phyloP scores from a whole-genome alignment of 1,140 invertebrate species.

The Periplaneta americana region DNA sequence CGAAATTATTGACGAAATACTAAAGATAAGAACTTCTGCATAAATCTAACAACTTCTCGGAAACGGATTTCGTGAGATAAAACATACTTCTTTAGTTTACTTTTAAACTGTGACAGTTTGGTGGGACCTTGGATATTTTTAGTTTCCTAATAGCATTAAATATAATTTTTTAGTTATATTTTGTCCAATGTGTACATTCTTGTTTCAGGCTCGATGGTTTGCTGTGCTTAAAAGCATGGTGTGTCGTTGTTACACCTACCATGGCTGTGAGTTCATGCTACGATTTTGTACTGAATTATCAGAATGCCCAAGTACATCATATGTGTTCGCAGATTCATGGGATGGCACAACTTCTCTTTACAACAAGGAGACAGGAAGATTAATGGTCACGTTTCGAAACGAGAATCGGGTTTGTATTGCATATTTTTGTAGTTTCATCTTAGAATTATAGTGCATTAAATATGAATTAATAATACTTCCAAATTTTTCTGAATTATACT shows the following conservation, averaged over 20 bases:
- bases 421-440: too few species aligned
- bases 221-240: slow-evolving; percentile 57
- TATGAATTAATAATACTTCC: too few species aligned
- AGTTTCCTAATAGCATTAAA: too few species aligned
- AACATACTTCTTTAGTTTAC: too few species aligned
- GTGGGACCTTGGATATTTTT: too few species aligned
- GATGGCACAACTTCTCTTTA: slow-evolving; percentile 68
- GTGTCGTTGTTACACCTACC: slow-evolving; percentile 61
- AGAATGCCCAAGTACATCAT: slow-evolving; percentile 52
- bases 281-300: slow-evolving; percentile 63
- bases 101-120: too few species aligned
- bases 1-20: too few species aligned
- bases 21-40: too few species aligned
- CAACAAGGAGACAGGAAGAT: slow-evolving; percentile 52
- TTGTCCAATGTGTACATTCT: not conserved
- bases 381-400: slow-evolving; percentile 68
- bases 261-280: slow-evolving; percentile 62
- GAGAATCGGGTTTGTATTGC: slow-evolving; percentile 54
- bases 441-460: too few species aligned
- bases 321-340: slow-evolving; percentile 61
- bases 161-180: not conserved
- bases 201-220: slow-evolving; percentile 39
- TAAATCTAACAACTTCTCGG: too few species aligned
- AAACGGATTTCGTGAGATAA: too few species aligned
- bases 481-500: too few species aligned